Conservation (phyloP, 2,113 vertebrate species). For the Psephotus haematonotus region DNA sequence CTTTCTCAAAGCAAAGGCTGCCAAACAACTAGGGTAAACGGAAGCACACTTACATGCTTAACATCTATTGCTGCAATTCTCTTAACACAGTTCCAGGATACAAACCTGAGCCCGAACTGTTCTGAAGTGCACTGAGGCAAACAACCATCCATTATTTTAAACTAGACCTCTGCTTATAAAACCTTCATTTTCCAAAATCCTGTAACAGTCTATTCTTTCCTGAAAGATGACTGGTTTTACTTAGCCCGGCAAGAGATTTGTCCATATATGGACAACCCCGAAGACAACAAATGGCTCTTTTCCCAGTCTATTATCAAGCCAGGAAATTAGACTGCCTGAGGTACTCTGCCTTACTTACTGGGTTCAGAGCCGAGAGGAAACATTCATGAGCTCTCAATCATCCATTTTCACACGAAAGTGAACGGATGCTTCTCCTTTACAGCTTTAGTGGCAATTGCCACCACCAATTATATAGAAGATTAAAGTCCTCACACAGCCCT, state of each 20-base stretch:
- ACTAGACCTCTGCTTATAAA: neutral
- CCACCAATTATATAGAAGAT: conserved; percentile 1
- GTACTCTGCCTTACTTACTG: conserved; percentile 31
- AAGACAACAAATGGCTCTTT: conserved; percentile 65
- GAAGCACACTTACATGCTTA: neutral
- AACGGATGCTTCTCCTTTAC: conserved; percentile 43
- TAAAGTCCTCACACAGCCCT: neutral
- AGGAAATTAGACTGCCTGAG: conserved; percentile 62
- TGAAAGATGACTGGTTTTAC: conserved; percentile 41
- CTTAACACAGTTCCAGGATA: neutral
- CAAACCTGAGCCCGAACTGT: neutral
- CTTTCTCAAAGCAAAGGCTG: neutral
- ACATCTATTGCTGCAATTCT: neutral
- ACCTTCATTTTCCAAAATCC: neutral
- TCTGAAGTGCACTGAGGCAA: neutral
- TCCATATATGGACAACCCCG: conserved; percentile 59
- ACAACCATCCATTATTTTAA: neutral
- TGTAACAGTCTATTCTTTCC: conserved; percentile 39
- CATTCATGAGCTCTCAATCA: conserved; percentile 14
- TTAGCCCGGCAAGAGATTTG: conserved; percentile 17
- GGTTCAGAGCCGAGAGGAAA: neutral
- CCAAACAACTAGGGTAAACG: neutral
- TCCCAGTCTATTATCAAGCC: conserved; percentile 64
- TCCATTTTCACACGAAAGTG: conserved; percentile 26
- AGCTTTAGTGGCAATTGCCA: neutral